These are phyloP conservation scores for Lasiurus cinereus DNA, from an alignment of 2,113 vertebrate species.

Conservation along the genomic window DNA sequence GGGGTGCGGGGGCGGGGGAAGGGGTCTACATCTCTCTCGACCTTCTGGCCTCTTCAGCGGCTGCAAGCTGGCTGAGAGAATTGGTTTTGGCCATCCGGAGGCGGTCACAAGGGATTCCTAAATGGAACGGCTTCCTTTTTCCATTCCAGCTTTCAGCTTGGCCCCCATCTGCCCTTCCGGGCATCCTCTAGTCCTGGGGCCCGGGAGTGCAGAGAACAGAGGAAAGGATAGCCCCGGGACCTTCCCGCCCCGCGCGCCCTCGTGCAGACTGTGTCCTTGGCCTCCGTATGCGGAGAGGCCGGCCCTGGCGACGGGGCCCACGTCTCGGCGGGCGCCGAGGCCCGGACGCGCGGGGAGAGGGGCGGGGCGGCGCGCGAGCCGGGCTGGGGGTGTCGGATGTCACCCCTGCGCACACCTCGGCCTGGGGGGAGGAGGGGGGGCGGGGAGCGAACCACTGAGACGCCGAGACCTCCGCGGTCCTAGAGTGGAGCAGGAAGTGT, in stretches of 20 bases:
- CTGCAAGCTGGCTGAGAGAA: background rate
- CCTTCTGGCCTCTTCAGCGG: background rate
- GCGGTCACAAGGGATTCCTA: background rate
- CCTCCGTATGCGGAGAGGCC: background rate
- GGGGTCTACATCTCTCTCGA: too few species aligned
- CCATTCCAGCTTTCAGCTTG: background rate
- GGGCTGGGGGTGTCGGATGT: slow-evolving; percentile 80
- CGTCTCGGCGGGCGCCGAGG: background rate
- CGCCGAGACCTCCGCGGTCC: slow-evolving; percentile 81
- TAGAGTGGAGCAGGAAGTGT: slow-evolving; percentile 86
- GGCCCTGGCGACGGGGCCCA: background rate
- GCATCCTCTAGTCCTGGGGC: background rate
- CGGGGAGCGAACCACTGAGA: slow-evolving; percentile 82
- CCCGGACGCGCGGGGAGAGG: background rate
- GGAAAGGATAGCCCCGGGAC: background rate
- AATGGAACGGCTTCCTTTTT: background rate
- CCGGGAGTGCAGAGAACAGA: accelerated
- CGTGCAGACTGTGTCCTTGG: background rate
- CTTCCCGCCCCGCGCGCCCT: background rate
- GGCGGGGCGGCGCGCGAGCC: slow-evolving; percentile 50
- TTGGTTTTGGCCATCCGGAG: background rate
- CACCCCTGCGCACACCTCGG: slow-evolving; percentile 77
- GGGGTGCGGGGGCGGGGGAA: background rate
- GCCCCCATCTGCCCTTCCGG: background rate
- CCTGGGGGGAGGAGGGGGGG: slow-evolving; percentile 58